phyloP scores from a whole-genome alignment of 2,113 vertebrate genomes.

The Muscicapa adusta region DNA sequence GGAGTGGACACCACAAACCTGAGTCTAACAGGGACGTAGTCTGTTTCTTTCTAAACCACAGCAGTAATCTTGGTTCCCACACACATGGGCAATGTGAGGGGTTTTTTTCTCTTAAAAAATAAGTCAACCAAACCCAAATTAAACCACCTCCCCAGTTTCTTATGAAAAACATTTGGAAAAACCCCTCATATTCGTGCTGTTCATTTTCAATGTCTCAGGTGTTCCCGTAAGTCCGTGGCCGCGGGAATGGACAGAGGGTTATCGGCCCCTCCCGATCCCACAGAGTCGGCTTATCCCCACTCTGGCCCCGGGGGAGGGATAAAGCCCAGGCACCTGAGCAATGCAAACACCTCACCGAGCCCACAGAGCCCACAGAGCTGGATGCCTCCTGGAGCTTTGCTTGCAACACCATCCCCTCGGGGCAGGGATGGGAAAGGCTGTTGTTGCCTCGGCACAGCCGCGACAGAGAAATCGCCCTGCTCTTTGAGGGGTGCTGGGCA shows the following conservation, averaged over 20 bases:
- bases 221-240: background rate
- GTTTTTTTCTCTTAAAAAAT: background rate
- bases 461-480: fast-evolving
- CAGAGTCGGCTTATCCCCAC: background rate
- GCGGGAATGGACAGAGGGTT: fast-evolving
- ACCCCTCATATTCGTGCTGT: fast-evolving
- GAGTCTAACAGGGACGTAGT: fast-evolving
- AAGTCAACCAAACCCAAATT: background rate
- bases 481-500: background rate
- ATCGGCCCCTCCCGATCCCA: background rate
- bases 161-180: background rate
- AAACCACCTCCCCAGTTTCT: background rate
- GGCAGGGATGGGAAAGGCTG: background rate
- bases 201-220: background rate
- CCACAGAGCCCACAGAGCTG: background rate
- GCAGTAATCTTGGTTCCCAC: background rate
- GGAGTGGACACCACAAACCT: background rate
- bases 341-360: background rate
- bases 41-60: background rate
- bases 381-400: background rate
- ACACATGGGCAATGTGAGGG: fast-evolving
- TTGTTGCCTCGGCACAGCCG: background rate
- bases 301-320: background rate
- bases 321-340: background rate
- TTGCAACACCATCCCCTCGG: background rate